phyloP scores from a whole-genome alignment of 2,888 invertebrate species.

The Ischnura elegans region DNA sequence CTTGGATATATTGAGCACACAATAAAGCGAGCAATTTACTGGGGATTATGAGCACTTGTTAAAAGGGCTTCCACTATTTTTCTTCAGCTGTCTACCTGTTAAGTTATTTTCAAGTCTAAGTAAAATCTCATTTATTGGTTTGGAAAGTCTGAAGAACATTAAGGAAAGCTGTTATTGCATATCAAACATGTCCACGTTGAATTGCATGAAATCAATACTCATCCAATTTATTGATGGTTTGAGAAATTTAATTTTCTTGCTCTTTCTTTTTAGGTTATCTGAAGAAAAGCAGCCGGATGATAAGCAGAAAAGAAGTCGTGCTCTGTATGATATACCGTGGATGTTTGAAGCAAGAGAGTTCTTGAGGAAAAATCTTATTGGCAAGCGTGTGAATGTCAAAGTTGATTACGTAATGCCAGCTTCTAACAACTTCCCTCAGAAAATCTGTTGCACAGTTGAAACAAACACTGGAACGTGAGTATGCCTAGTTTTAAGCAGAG shows the following conservation, averaged over 20 bases:
- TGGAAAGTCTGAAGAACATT: too few species aligned
- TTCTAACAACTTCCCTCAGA: slow-evolving; percentile 95
- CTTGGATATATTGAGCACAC: too few species aligned
- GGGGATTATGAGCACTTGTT: too few species aligned
- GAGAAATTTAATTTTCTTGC: too few species aligned
- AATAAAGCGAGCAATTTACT: too few species aligned
- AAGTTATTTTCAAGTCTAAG: too few species aligned
- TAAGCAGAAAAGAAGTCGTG: slow-evolving; percentile 88
- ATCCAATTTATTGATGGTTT: neutral
- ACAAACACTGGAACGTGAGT: slow-evolving; percentile 88
- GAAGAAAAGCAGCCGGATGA: slow-evolving; percentile 70
- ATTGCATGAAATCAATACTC: neutral
- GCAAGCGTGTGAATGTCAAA: slow-evolving; percentile 94
- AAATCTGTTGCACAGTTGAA: slow-evolving; percentile 93
- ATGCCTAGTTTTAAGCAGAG: slow-evolving; percentile 37
- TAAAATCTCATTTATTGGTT: too few species aligned
- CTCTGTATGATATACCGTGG: slow-evolving; percentile 98
- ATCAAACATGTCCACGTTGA: too few species aligned
- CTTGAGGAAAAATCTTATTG: slow-evolving; percentile 95
- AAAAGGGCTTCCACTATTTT: too few species aligned
- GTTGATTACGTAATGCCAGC: slow-evolving; percentile 98
- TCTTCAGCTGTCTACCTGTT: too few species aligned
- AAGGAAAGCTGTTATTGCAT: neutral
- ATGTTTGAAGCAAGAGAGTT: slow-evolving; percentile 99
- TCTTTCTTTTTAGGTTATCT: slow-evolving; percentile 76